Percentiles rank a stretch among this genome's conserved stretches.
Evolutionary conservation across 1,140 invertebrate genomes (phyloP).

Genomic region (Andricus grossulariae): DNA sequence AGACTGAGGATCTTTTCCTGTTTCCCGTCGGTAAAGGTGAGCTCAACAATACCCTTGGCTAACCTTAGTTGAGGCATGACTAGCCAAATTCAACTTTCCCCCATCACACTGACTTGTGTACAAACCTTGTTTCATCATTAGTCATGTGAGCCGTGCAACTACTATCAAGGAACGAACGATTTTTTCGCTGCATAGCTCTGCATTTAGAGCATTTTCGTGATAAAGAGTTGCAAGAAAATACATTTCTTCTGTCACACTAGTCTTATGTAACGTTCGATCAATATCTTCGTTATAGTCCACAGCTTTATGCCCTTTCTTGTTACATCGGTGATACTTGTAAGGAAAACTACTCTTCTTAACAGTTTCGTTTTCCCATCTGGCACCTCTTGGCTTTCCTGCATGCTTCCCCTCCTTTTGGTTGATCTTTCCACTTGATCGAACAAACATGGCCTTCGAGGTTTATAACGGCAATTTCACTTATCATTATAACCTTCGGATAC

Average conservation of each 20-base stretch:
- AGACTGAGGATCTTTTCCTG: background rate
- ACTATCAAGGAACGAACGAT: conserved; percentile 23
- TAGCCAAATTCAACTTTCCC: background rate
- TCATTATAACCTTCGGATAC: too few species aligned
- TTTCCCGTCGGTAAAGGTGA: background rate
- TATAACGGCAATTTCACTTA: too few species aligned
- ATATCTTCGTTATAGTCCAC: background rate
- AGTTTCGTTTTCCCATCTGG: background rate
- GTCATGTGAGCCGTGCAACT: background rate
- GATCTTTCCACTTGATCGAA: background rate
- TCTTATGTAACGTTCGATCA: background rate
- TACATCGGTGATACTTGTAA: background rate
- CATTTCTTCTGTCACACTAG: background rate
- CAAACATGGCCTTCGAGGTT: background rate
- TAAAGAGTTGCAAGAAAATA: background rate
- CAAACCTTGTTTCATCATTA: conserved; percentile 2
- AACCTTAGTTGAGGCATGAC: conserved; percentile 21
- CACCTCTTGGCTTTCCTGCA: background rate
- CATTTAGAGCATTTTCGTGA: background rate
- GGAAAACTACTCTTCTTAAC: background rate
- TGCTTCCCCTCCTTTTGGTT: background rate
- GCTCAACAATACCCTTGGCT: conserved; percentile 2
- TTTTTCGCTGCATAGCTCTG: background rate
- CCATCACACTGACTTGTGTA: background rate
- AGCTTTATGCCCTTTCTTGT: background rate